Evolutionary conservation across 2,113 vertebrate species (phyloP), one percentile per base, ranked within the genome.

Genomic region (Clarias macrocephalus): DNA sequence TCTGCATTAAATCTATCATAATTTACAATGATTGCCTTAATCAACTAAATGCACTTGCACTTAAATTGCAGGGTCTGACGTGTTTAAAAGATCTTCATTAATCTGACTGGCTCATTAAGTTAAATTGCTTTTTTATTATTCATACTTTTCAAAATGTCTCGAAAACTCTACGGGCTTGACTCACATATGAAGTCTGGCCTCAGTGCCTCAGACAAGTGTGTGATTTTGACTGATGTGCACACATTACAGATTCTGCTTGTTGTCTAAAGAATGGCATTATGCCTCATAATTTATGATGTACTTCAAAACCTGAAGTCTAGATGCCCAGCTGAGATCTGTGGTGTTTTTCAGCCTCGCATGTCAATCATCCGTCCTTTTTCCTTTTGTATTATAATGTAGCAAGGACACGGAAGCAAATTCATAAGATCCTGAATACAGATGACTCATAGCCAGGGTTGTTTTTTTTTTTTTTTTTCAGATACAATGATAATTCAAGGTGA

Each of bases 391-490:
- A 65, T 57, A 9, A 59, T 54, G 18, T 65, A 21, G n/a, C 19
- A 62, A 63, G 68, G 68, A 82, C 52, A 60, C 52, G 63, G 23
- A 13, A 30, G 28, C 13, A 56, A 81, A 77, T 87, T 83, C 25
- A 81, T 66, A 83, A 57, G 48, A 37, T 66, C 30, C 60, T 84
- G 86, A 87, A 84, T 79, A 48, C 59, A 77, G 59, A 87, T 83
- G 80, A 87, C 59, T 87, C 86, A 77, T 56, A 65, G 80, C 80
- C 37, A 25, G n/a, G 68, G 52, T 25, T 0, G 1, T 68, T 18
- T 23, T 70, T 54, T 70, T 54, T 72, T 60, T 18, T 63, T 62
- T 68, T 54, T 42, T 37, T 37, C 33, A 37, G 2, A 37, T 37
- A 37, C 33, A 37, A 68, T 23, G 21, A 48, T 56, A 56, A 56